These are phyloP conservation scores for Trichogramma pretiosum DNA, from an alignment of 1,140 invertebrate species.

Conservation along the genomic window DNA sequence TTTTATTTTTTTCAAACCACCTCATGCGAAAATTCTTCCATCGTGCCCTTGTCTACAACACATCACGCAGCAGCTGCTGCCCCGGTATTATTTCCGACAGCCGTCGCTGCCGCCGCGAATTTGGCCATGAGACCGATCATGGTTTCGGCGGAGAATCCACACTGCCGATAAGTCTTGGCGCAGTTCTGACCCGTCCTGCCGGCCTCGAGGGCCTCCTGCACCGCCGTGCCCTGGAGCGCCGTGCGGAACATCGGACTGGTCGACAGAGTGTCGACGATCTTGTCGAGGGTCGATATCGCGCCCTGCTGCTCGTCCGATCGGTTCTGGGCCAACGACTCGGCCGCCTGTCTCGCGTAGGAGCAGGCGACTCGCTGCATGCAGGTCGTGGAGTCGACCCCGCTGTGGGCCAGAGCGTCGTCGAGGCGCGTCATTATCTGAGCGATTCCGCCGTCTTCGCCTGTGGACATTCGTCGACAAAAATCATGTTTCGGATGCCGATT, in stretches of 20 bases:
- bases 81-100: slow-evolving; percentile 17
- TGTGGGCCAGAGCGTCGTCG: slow-evolving; percentile 60
- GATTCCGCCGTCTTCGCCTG: slow-evolving; percentile 58
- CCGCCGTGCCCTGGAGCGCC: slow-evolving; percentile 63
- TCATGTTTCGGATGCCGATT: slow-evolving; percentile 9
- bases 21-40: no score
- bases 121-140: slow-evolving; percentile 33
- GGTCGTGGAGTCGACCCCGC: slow-evolving; percentile 68
- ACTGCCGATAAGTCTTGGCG: slow-evolving; percentile 32
- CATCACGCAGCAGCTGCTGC: slow-evolving; percentile 20
- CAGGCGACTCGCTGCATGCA: slow-evolving; percentile 72
- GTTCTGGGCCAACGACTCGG: slow-evolving; percentile 20
- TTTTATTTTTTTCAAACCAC: no score
- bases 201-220: slow-evolving; percentile 64
- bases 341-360: slow-evolving; percentile 62
- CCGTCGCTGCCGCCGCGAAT: slow-evolving; percentile 23
- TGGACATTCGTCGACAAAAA: no score
- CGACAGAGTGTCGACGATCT: slow-evolving; percentile 55
- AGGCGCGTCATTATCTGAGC: slow-evolving; percentile 58
- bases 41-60: no score
- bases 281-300: slow-evolving; percentile 57
- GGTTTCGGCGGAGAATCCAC: slow-evolving; percentile 38
- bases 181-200: slow-evolving; percentile 43
- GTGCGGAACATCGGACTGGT: slow-evolving; percentile 63
- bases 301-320: slow-evolving; percentile 45